phyloP scores from a whole-genome alignment of 2,888 invertebrate genomes.

The Molanna angustata region DNA sequence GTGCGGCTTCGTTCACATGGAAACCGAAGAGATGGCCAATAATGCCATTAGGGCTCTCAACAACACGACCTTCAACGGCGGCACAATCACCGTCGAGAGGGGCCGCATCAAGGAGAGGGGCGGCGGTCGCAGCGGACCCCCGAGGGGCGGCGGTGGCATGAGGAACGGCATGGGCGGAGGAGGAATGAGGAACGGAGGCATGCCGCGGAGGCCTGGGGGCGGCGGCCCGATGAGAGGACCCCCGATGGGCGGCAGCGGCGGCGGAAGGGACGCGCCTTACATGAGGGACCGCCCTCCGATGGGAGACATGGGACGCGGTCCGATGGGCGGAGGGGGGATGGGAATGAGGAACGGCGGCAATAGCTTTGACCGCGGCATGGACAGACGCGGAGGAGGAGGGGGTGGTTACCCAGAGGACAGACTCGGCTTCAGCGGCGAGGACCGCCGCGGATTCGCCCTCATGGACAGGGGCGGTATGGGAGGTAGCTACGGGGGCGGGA shows the following conservation, averaged over 20 bases:
- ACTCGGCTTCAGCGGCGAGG: slow-evolving; percentile 27
- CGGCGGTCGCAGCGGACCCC: slow-evolving; percentile 42
- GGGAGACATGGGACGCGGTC: slow-evolving; percentile 38
- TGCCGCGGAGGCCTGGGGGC: slow-evolving; percentile 37
- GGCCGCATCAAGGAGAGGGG: slow-evolving; percentile 73
- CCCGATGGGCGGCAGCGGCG: slow-evolving; percentile 41
- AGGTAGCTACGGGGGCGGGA: slow-evolving; percentile 37
- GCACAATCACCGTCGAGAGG: slow-evolving; percentile 79
- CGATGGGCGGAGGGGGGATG: slow-evolving; percentile 54
- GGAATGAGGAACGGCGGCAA: slow-evolving; percentile 39
- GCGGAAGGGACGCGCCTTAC: slow-evolving; percentile 42
- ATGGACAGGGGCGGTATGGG: slow-evolving; percentile 51
- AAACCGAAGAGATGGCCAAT: slow-evolving; percentile 76
- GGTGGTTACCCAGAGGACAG: slow-evolving; percentile 49
- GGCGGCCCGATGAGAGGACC: slow-evolving; percentile 44
- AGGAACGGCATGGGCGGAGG: slow-evolving; percentile 35
- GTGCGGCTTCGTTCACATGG: slow-evolving; percentile 92
- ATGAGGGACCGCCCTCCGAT: slow-evolving; percentile 45
- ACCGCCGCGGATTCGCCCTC: slow-evolving; percentile 46
- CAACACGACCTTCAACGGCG: slow-evolving; percentile 79
- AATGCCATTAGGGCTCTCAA: slow-evolving; percentile 79
- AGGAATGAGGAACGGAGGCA: slow-evolving; percentile 42
- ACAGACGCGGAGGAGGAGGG: slow-evolving; percentile 37
- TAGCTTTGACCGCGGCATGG: slow-evolving; percentile 43
- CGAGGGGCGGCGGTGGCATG: slow-evolving; percentile 39